These are phyloP conservation scores for Galeopterus variegatus DNA, from an alignment of 2,113 vertebrate genomes.

Conservation along the genomic window DNA sequence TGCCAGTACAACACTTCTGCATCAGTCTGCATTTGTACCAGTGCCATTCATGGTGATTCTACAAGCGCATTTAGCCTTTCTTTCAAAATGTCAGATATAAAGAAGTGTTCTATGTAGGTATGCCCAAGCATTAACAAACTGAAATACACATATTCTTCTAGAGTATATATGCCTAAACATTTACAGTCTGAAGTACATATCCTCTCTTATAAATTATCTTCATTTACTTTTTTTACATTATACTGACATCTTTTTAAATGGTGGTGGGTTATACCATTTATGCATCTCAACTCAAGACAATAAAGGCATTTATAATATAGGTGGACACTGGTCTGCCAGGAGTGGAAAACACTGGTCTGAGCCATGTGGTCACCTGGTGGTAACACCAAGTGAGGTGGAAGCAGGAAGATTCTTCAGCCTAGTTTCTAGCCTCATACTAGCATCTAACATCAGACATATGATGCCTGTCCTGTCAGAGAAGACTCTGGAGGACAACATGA, in stretches of 20 bases:
- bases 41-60: background rate
- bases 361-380: background rate
- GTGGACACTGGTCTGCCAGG: background rate
- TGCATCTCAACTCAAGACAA: background rate
- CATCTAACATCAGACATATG: background rate
- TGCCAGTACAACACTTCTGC: background rate
- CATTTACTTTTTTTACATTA: background rate
- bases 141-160: background rate
- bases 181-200: background rate
- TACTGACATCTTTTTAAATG: background rate
- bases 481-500: background rate
- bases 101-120: background rate
- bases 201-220: background rate
- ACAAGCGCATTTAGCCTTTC: background rate
- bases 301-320: background rate
- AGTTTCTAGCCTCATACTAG: background rate
- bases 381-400: background rate
- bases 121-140: background rate
- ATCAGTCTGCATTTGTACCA: background rate
- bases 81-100: conserved; percentile 26
- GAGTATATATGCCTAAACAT: background rate
- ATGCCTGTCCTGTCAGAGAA: background rate
- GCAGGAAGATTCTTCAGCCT: background rate
- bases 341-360: background rate
- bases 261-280: background rate